Conservation (phyloP, 2,888 invertebrate species). For the Noctua janthe region DNA sequence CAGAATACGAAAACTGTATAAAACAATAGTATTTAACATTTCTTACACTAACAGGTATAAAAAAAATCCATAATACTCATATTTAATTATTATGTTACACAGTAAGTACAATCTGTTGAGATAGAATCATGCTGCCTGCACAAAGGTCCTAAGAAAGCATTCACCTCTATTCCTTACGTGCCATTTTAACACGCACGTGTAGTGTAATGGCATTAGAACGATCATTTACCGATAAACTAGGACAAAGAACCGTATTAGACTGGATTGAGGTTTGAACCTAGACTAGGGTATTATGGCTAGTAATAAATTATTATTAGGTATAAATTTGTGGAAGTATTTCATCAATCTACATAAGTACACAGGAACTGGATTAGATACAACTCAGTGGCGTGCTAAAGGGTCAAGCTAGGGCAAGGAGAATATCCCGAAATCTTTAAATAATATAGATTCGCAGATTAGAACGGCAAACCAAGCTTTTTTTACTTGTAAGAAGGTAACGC, state of each 20-base stretch:
- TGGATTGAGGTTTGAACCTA: conserved; percentile 37
- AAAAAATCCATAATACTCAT: not conserved
- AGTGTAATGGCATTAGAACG: conserved; percentile 38
- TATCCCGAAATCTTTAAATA: not conserved
- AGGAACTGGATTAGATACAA: not conserved
- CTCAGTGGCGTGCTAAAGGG: not conserved
- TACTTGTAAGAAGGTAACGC: not conserved
- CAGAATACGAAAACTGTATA: too few relatives aligned
- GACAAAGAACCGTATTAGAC: conserved; percentile 45
- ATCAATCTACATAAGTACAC: not conserved
- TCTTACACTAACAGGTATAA: not conserved
- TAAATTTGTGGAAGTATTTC: not conserved
- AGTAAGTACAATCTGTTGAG: not conserved
- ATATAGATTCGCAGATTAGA: not conserved
- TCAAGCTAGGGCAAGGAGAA: not conserved
- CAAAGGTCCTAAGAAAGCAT: conserved; percentile 41
- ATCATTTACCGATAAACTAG: conserved; percentile 48
- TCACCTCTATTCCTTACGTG: conserved; percentile 37
- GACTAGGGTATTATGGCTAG: conserved; percentile 6
- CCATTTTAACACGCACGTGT: conserved; percentile 50
- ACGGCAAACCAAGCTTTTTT: not conserved
- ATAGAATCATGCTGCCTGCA: not conserved
- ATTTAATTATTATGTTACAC: not conserved
- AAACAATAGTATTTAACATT: not conserved
- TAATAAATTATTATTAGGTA: conserved; percentile 11